phyloP scores from a whole-genome alignment of 2,888 invertebrate genomes.

The Xylota segnis region DNA sequence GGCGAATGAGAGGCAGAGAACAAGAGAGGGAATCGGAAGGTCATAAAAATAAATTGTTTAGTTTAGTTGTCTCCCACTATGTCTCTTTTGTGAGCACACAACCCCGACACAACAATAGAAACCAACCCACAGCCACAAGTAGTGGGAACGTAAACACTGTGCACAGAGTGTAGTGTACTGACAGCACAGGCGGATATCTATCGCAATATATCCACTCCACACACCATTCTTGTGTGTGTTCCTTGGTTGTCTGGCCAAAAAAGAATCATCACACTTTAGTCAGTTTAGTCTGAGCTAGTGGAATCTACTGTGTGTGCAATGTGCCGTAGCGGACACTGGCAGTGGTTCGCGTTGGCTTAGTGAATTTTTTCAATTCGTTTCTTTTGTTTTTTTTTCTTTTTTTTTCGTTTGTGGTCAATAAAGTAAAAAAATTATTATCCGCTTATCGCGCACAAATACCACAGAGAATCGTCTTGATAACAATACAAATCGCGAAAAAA shows the following conservation, averaged over 20 bases:
- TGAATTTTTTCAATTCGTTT: slow-evolving; percentile 32
- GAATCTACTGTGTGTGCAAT: slow-evolving; percentile 52
- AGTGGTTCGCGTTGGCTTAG: slow-evolving; percentile 55
- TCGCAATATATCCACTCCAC: slow-evolving; percentile 55
- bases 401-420: slow-evolving; percentile 12
- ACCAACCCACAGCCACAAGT: slow-evolving; percentile 56
- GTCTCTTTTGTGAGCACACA: slow-evolving; percentile 55
- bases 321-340: slow-evolving; percentile 66
- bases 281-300: slow-evolving; percentile 60
- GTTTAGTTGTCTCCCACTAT: slow-evolving; percentile 1
- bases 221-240: slow-evolving; percentile 51
- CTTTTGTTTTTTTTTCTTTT: neutral
- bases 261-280: slow-evolving; percentile 67
- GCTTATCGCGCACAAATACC: slow-evolving; percentile 62
- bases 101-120: slow-evolving; percentile 60
- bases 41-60: slow-evolving; percentile 60
- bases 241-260: slow-evolving; percentile 71
- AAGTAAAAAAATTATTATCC: slow-evolving; percentile 46
- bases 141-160: slow-evolving; percentile 61
- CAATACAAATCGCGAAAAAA: slow-evolving; percentile 29
- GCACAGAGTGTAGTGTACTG: slow-evolving; percentile 22
- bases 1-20: neutral
- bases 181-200: slow-evolving; percentile 51
- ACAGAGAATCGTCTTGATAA: slow-evolving; percentile 52
- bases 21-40: slow-evolving; percentile 8